Percentiles rank a stretch among this genome's conserved stretches.
Evolutionary conservation across 2,888 invertebrate genomes (phyloP).

Genomic region (Phanerotoma sp.): DNA sequence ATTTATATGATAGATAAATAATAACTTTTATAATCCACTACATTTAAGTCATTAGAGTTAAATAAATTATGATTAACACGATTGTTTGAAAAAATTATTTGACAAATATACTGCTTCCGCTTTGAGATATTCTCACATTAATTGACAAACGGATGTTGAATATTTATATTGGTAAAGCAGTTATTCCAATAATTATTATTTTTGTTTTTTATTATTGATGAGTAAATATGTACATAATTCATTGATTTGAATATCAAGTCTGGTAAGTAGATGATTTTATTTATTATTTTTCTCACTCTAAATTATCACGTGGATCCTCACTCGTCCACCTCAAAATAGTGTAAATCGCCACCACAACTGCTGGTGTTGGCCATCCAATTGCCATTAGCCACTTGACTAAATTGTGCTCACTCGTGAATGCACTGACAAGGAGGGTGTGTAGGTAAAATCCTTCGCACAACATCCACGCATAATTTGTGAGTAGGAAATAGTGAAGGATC

Average conservation of each 20-base stretch:
- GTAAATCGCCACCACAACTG: constrained; percentile 68
- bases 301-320: constrained; percentile 58
- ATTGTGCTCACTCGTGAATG: constrained; percentile 86
- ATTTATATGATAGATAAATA: too few species aligned
- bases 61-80: too few species aligned
- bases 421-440: constrained; percentile 88
- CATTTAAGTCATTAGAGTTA: too few species aligned
- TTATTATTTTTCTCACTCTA: constrained; percentile 60
- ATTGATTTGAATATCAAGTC: constrained; percentile 22
- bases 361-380: constrained; percentile 83
- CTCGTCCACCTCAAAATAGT: constrained; percentile 66
- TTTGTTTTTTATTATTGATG: too few species aligned
- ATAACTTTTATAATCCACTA: too few species aligned
- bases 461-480: constrained; percentile 97
- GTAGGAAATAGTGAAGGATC: constrained; percentile 81
- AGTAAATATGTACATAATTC: too few species aligned
- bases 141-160: too few species aligned
- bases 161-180: too few species aligned
- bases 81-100: too few species aligned
- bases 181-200: too few species aligned
- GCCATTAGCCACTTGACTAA: constrained; percentile 80
- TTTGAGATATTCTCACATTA: too few species aligned
- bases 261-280: neutral
- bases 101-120: too few species aligned
- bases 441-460: constrained; percentile 92